phyloP scores from a whole-genome alignment of 2,797 vertebrate species.

The Gambusia yucatana region DNA sequence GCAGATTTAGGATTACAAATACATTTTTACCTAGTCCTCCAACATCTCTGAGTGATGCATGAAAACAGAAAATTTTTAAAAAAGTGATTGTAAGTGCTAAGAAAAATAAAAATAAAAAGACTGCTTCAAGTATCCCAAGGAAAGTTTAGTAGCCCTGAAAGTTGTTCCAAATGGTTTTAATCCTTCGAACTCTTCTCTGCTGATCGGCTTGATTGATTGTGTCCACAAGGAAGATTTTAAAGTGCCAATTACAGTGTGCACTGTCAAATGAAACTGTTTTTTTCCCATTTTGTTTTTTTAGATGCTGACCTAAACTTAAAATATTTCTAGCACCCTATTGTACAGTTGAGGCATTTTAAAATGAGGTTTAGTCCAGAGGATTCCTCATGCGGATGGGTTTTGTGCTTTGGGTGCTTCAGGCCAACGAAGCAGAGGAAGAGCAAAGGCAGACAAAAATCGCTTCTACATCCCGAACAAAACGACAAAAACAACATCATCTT shows the following conservation, averaged over 20 bases:
- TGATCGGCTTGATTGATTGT: slow-evolving; percentile 36
- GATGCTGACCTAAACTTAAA: neutral
- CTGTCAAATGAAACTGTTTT: slow-evolving; percentile 2
- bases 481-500: no score
- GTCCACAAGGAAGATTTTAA: slow-evolving; percentile 26
- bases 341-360: neutral
- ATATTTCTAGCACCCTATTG: neutral
- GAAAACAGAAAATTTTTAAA: slow-evolving; percentile 17
- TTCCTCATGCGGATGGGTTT: slow-evolving; percentile 27
- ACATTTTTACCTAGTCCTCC: neutral
- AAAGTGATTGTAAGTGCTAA: slow-evolving; percentile 18
- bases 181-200: slow-evolving; percentile 47
- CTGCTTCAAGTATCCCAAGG: slow-evolving; percentile 66
- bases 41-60: slow-evolving; percentile 29
- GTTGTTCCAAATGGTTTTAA: slow-evolving; percentile 24
- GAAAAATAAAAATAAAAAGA: slow-evolving; percentile 28
- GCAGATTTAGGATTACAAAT: neutral
- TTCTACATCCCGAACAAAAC: slow-evolving; percentile 48
- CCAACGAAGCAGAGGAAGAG: slow-evolving; percentile 51
- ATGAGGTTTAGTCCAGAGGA: slow-evolving; percentile 3
- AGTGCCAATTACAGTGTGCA: slow-evolving; percentile 40
- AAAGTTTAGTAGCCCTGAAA: slow-evolving; percentile 64
- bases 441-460: slow-evolving; percentile 13
- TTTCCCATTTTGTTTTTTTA: neutral
- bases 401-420: slow-evolving; percentile 59